These are phyloP conservation scores for Epinephelus coioides DNA, from an alignment of 2,797 vertebrate genomes.

Conservation along the genomic window DNA sequence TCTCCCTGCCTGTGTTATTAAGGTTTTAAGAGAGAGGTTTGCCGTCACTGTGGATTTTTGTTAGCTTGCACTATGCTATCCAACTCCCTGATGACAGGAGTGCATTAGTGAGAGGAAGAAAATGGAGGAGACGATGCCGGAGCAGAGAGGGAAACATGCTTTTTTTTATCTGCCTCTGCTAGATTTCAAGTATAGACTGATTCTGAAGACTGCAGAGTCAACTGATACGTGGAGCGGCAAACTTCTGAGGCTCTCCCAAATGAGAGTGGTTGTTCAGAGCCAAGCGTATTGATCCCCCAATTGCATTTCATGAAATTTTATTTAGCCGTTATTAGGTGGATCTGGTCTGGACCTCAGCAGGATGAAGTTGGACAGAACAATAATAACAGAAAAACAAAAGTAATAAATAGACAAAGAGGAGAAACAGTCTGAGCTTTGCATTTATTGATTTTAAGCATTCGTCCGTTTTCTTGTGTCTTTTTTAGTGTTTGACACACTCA, in stretches of 20 bases:
- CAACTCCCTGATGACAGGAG: conserved; percentile 77
- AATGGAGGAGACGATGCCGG: conserved; percentile 69
- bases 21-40: conserved; percentile 67
- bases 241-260: conserved; percentile 57
- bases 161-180: conserved; percentile 57
- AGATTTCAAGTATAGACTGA: conserved; percentile 75
- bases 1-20: conserved; percentile 51
- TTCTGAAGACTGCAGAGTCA: conserved; percentile 65
- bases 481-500: conserved; percentile 12
- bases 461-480: conserved; percentile 5
- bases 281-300: conserved; percentile 58
- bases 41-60: conserved; percentile 75
- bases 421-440: not conserved
- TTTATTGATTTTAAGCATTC: conserved; percentile 42
- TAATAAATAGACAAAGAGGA: not conserved
- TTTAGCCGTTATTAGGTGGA: conserved; percentile 24
- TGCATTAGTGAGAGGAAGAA: conserved; percentile 78
- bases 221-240: conserved; percentile 65
- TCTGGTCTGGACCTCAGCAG: not conserved
- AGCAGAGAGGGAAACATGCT: conserved; percentile 54
- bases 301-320: conserved; percentile 19
- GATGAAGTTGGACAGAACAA: conserved; percentile 42
- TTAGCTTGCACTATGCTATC: conserved; percentile 71
- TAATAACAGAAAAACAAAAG: conserved; percentile 11
- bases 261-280: conserved; percentile 23